Base-by-base conservation (phyloP, 2,797 vertebrate species). In the Champsocephalus esox region DNA sequence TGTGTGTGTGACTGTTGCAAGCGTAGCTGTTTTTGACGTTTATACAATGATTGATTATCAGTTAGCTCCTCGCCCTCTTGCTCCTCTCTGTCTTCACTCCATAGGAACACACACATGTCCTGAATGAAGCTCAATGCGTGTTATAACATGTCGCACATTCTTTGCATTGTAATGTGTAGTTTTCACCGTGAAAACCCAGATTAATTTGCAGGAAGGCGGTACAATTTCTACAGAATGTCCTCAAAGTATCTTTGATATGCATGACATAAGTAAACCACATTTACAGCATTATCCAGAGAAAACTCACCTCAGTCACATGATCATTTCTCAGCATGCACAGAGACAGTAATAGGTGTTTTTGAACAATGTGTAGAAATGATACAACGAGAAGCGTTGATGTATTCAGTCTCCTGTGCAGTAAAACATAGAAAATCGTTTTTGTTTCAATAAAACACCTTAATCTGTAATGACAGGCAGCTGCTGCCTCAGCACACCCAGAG, bases 1-100 rank as follows among this genome's bases (percentile, higher is more conserved):
- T 49, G 32, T 16, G 19, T 58, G 38, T 12, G 41, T 43, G 14
- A 58, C 73, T 58, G 60, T 77, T 64, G 82, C 78, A 83, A 80
- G 70, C 78, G 2, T 51, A 50, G 87, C 83, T 77, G 45, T 81
- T 87, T 87, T 54, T 80, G 82, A 82, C 83, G 34, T 60, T 73
- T 73, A 48, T 67, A 66, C 70, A 49, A 43, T 80, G 81, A 85
- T 76, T 72, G 84, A 86, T 86, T 79, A 56, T 41, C 84, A 1
- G 43, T 17, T 49, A 17, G 16, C 55, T 73, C 44, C 61, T 74
- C 65, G 67, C 62, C 34, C 9, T 51, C 61, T 21, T 44, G 0
- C 61, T 48, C 19, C 64, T 41, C 68, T 48, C 38, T 14, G 17
- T 59, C 68, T 14, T 38, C 34, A 14, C 8, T 21, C 28, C 21